Evolutionary conservation across 2,113 vertebrate genomes (phyloP), one percentile per base, ranked within the genome.

Genomic region (Indri indri): DNA sequence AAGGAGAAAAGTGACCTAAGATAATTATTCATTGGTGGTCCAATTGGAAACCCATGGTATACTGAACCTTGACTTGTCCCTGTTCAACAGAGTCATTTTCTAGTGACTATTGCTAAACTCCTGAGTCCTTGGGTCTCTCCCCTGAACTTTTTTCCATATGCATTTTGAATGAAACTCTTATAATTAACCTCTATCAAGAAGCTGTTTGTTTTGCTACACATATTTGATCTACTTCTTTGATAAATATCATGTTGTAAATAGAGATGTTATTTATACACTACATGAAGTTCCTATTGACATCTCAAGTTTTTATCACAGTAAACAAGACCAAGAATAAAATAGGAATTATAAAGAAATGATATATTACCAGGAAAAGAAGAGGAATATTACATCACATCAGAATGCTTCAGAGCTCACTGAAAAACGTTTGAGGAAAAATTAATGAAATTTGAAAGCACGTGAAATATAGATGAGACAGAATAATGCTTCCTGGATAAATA

Each of bases 381-480:
- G 1, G 25, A 68, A 57, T 66, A 59, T 11, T 57, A 59, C 84
- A 20, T 96, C 54, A 42, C 20, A 80, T 14, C n/a, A 77, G 66
- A 94, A 81, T 79, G 30, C 73, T 87, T 76, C 37, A 79, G 66
- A 87, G 45, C 8, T 81, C 63, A 10, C 47, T 88, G 47, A 47
- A 96, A 88, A 93, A 17, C 59, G 57, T 82, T 77, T 96, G 10
- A 85, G 42, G 90, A 93, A 96, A 96, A 79, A 3, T 76, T 95
- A 96, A 94, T 71, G 85, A 82, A 88, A 8, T 52, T 79, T 50
- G 76, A 91, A 95, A 92, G 13, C 8, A 5, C 13, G 80, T 96
- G 45, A 97, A 96, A 95, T 92, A 96, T 94, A 97, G 13, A 96
- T 97, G 94, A 96, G 52, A 52, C 42, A 66, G 52, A 89, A 30